Percentiles rank a stretch among this genome's conserved stretches.
Evolutionary conservation across 2,888 invertebrate species (phyloP).

Genomic region (Xanthia togata): DNA sequence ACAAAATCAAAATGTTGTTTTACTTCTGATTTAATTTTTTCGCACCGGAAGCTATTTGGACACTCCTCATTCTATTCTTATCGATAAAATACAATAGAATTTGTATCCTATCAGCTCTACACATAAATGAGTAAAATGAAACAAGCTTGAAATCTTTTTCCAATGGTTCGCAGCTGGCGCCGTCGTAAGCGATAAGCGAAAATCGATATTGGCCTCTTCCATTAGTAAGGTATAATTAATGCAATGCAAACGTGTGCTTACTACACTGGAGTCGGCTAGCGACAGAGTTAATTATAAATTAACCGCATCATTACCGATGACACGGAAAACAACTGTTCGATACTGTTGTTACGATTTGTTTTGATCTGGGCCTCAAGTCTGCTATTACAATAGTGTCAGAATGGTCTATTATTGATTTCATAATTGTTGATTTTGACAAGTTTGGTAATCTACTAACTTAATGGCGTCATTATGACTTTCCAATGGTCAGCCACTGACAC

Average conservation of each 20-base stretch:
- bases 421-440: too few species aligned
- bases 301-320: conserved; percentile 43
- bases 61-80: background rate
- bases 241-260: conserved; percentile 76
- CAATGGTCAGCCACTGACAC: too few species aligned
- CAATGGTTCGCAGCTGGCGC: conserved; percentile 78
- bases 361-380: too few species aligned
- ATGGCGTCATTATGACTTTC: too few species aligned
- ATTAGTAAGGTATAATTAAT: conserved; percentile 83
- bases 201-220: conserved; percentile 83
- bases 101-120: conserved; percentile 41
- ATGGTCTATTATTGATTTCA: too few species aligned
- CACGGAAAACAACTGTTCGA: conserved; percentile 15
- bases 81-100: conserved; percentile 32
- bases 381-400: too few species aligned
- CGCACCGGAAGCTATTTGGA: background rate
- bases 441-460: too few species aligned
- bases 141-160: conserved; percentile 80
- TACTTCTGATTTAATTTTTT: background rate
- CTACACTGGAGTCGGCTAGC: conserved; percentile 40
- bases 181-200: conserved; percentile 83
- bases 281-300: conserved; percentile 58
- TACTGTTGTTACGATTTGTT: conserved; percentile 4
- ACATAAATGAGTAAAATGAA: conserved; percentile 63
- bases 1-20: conserved; percentile 4